These are phyloP conservation scores for Cantharis rustica DNA, from an alignment of 2,888 invertebrate genomes.

Conservation along the genomic window DNA sequence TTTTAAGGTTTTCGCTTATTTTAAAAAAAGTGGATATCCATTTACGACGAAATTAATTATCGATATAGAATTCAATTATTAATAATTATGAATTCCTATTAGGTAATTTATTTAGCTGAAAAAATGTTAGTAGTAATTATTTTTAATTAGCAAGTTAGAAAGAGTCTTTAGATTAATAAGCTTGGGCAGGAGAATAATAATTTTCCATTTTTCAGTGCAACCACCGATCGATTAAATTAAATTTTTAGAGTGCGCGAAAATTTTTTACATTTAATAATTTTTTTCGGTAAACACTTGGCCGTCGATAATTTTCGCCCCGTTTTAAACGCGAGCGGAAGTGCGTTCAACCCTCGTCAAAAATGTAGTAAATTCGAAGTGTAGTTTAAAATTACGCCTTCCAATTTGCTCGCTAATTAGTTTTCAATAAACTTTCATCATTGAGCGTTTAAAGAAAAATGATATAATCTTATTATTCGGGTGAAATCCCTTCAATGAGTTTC, in stretches of 20 bases:
- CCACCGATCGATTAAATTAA: not conserved
- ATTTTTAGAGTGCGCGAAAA: not conserved
- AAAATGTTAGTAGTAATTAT: not conserved
- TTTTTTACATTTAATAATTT: not conserved
- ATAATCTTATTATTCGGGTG: not conserved
- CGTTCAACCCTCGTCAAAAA: not conserved
- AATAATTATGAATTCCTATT: not conserved
- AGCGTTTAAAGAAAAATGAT: not conserved
- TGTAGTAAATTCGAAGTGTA: not conserved
- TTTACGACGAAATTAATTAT: not conserved
- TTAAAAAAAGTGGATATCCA: not conserved
- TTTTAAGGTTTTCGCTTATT: not conserved
- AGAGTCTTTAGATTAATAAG: not conserved
- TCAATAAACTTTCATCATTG: not conserved
- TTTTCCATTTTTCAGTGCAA: not conserved
- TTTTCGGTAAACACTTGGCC: not conserved
- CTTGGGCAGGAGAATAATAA: not conserved
- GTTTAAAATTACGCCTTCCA: not conserved
- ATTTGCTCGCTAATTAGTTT: not conserved
- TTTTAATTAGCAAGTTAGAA: not conserved
- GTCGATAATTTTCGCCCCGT: not conserved
- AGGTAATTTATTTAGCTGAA: not conserved
- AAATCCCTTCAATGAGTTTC: constrained; percentile 1
- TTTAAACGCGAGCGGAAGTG: not conserved
- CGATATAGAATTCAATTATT: not conserved